phyloP scores from a whole-genome alignment of 2,113 vertebrate species.

The Stigmatopora nigra region DNA sequence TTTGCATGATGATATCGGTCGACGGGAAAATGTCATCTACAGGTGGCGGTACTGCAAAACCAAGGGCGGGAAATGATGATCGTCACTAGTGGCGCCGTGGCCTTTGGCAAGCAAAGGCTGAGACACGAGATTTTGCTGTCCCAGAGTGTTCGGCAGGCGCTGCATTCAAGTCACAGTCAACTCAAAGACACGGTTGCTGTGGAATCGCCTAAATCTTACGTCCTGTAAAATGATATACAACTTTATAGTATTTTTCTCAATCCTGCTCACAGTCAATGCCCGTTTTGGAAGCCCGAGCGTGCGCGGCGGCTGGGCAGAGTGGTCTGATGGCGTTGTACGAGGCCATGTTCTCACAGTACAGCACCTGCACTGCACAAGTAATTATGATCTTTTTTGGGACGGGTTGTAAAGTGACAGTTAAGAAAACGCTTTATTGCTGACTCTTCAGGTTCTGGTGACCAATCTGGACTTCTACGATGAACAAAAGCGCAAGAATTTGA shows the following conservation, averaged over 20 bases:
- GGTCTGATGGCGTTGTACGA: conserved; percentile 97
- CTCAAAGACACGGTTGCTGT: conserved; percentile 82
- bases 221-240: too few species aligned
- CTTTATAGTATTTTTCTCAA: too few species aligned
- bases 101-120: conserved; percentile 93
- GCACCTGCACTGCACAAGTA: conserved; percentile 95
- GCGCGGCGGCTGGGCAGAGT: conserved; percentile 94
- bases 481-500: conserved; percentile 91
- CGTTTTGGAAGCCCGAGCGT: conserved; percentile 89
- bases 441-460: conserved; percentile 86
- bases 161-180: conserved; percentile 90
- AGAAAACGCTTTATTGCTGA: background rate
- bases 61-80: conserved; percentile 98
- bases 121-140: conserved; percentile 95
- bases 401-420: background rate
- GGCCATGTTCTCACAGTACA: conserved; percentile 99
- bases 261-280: conserved; percentile 76
- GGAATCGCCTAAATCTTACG: too few species aligned
- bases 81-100: conserved; percentile 94
- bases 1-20: background rate
- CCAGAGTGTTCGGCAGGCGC: conserved; percentile 91
- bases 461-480: conserved; percentile 96
- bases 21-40: background rate
- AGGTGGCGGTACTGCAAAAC: conserved; percentile 95
- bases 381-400: background rate